Conservation (phyloP, 2,797 vertebrate species). For the Oophaga sylvatica region DNA sequence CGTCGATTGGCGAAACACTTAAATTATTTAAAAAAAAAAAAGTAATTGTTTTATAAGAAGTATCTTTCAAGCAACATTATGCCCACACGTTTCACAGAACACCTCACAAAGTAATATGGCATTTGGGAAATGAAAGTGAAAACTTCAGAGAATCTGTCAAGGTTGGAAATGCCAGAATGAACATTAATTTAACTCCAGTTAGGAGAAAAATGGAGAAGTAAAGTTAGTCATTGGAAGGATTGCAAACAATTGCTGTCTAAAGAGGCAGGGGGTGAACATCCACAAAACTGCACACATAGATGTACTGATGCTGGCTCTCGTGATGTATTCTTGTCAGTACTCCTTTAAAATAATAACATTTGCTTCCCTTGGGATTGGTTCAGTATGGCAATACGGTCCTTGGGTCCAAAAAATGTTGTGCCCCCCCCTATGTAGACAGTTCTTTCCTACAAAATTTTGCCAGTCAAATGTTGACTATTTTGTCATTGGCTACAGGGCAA, state of each 20-base stretch:
- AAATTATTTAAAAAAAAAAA: constrained; percentile 22
- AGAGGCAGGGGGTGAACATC: neutral
- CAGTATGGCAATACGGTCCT: too few relatives aligned
- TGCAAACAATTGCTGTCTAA: constrained; percentile 17
- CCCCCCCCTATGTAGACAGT: too few relatives aligned
- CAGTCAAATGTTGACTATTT: neutral
- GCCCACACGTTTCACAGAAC: constrained; percentile 50
- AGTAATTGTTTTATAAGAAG: constrained; percentile 56
- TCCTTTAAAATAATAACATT: too few relatives aligned
- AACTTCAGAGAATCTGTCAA: constrained; percentile 57
- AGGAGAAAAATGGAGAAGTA: constrained; percentile 15
- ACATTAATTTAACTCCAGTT: constrained; percentile 55
- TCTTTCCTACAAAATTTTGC: neutral
- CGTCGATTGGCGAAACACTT: constrained; percentile 37
- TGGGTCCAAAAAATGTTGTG: neutral
- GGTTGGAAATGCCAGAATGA: constrained; percentile 57
- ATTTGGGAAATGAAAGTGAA: constrained; percentile 59
- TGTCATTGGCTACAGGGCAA: neutral
- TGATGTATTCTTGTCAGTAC: too few relatives aligned
- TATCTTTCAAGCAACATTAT: constrained; percentile 50
- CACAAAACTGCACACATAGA: neutral
- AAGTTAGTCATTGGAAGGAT: constrained; percentile 31
- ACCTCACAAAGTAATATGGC: constrained; percentile 57
- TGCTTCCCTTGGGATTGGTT: too few relatives aligned
- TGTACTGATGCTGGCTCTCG: too few relatives aligned